Base-by-base conservation (phyloP, 1,140 invertebrate genomes). In the Rhizoglyphus robini region DNA sequence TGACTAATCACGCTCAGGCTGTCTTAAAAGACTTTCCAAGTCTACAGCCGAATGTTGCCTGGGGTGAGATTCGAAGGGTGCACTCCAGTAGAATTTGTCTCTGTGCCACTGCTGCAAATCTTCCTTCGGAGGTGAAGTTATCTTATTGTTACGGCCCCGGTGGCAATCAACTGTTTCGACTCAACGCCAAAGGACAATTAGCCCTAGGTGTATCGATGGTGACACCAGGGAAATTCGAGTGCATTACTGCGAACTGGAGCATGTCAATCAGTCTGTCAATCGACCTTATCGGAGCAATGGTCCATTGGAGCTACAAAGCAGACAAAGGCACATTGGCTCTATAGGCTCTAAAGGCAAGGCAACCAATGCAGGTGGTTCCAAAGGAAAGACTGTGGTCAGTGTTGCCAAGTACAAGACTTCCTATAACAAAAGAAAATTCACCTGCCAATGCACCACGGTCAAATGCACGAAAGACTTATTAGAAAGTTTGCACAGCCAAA, bases 1-100 rank as follows among this genome's bases (percentile, higher is more conserved):
- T 99, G 87, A 87, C 97, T 54, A 95, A 97, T 76, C 85, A 99
- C 0, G 93, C 93, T 29, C 95, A 91, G 73, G 93, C 96, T 76
- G 87, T 96, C 2, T 82, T 88, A 34, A 86, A 93, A 68, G 92
- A 93, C 76, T 98, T 90, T 76, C 94, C 94, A 3, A 84, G 89
- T 70, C 78, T 97, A 46, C 95, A 95, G n/a, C 86, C 87, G 20
- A 98, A 98, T 76, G 76, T 92, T 57, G 84, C 88, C 71, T 97
- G 91, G 90, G 93, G 94, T 70, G 92, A 96, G 76, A 84, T 86
- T 72, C 75, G 73, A 68, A 38, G n/a, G 4, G 30, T 38, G 5
- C 18, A 61, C 4, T 15, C 54, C 15, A 46, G 49, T 15, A 27
- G 36, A 31, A 59, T 27, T 51, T 97, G 93, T 74, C 77, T 96